Percentiles rank a stretch among this genome's conserved stretches.
Conservation (phyloP, 2,797 vertebrate genomes). For the Heliangelus exortis region DNA sequence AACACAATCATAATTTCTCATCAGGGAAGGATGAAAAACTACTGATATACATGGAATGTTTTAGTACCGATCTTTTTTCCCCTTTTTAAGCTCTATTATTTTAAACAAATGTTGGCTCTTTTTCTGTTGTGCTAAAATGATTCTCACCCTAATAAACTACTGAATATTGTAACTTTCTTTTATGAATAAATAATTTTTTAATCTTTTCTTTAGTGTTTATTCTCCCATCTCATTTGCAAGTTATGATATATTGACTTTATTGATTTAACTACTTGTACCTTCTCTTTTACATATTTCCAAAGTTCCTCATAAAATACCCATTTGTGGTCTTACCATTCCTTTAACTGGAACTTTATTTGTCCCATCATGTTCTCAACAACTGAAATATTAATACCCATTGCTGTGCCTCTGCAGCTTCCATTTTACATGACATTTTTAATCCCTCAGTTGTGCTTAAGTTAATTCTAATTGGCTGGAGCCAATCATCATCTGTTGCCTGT, state of each 20-base stretch:
- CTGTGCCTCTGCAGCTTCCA: not conserved
- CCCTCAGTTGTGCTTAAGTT: not conserved
- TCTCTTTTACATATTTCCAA: not conserved
- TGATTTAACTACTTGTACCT: not conserved
- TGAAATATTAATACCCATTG: not conserved
- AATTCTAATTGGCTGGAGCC: not conserved
- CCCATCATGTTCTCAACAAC: not conserved
- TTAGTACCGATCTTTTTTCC: not conserved
- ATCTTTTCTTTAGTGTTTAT: not conserved
- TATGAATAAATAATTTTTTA: slow-evolving; percentile 22
- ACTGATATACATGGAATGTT: not conserved
- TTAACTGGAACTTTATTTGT: not conserved
- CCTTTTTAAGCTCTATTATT: not conserved
- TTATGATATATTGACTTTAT: not conserved
- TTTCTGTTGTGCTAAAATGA: not conserved
- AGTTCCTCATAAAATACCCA: not conserved
- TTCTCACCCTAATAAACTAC: not conserved
- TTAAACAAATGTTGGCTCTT: not conserved
- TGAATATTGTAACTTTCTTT: not conserved
- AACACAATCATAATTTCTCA: not conserved
- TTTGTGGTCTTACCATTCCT: not conserved
- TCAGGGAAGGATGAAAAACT: not conserved
- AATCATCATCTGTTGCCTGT: fast-evolving
- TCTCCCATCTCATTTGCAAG: not conserved
- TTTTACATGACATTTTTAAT: not conserved